Evolutionary conservation across 2,888 invertebrate genomes (phyloP).

Genomic region (Mantis religiosa): DNA sequence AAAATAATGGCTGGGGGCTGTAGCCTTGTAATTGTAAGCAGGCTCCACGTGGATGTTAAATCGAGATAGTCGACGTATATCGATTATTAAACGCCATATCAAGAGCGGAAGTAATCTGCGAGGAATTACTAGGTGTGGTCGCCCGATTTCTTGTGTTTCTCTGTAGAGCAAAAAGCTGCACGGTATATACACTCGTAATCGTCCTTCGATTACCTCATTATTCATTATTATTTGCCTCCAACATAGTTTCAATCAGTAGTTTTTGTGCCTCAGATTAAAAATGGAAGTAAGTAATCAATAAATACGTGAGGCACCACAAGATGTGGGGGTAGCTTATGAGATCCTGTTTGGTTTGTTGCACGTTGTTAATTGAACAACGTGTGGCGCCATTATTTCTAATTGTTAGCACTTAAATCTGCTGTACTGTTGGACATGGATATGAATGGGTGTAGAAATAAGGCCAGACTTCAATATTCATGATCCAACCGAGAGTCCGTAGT

Average conservation of each 20-base stretch:
- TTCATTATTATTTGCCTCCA: neutral
- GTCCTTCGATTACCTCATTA: neutral
- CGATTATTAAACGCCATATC: neutral
- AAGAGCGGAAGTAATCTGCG: neutral
- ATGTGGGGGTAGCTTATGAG: neutral
- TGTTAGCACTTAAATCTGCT: no score
- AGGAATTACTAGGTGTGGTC: neutral
- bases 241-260: neutral
- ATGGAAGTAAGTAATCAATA: neutral
- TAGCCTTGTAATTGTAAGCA: neutral
- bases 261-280: neutral
- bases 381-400: neutral
- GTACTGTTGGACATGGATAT: no score
- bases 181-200: neutral
- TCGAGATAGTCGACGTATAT: neutral
- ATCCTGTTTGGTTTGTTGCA: neutral
- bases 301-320: neutral
- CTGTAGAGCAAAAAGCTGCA: neutral
- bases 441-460: no score
- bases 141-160: neutral
- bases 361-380: no score
- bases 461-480: no score
- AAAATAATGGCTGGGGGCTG: neutral
- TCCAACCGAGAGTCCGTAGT: no score
- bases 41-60: neutral